Evolutionary conservation across 2,113 vertebrate genomes (phyloP).

Genomic region (Numida meleagris): DNA sequence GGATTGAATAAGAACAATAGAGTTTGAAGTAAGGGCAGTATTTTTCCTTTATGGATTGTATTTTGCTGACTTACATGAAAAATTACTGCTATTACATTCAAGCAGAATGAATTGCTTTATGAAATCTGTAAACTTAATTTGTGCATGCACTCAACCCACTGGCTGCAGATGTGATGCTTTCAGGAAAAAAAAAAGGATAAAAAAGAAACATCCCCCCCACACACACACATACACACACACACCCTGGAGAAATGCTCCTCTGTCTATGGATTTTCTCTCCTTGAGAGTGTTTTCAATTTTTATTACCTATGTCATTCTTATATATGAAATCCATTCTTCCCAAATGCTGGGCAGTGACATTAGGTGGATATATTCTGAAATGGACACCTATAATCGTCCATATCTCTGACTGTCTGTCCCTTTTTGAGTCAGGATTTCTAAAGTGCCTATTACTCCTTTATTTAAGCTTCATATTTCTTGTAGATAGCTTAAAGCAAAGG

Average conservation of each 20-base stretch:
- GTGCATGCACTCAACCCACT: constrained; percentile 59
- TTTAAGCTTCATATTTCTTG: constrained; percentile 33
- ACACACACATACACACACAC: not conserved
- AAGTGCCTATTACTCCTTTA: not conserved
- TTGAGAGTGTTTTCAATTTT: constrained; percentile 13
- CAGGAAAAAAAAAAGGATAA: constrained; percentile 31
- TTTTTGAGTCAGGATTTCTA: not conserved
- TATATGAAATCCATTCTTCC: not conserved
- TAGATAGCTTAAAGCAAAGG: not conserved
- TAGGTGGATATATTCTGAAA: constrained; percentile 34
- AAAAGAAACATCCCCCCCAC: not conserved
- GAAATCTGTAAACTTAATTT: constrained; percentile 79
- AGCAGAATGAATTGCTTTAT: constrained; percentile 74
- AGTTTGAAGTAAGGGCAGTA: constrained; percentile 65
- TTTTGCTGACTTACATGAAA: constrained; percentile 80
- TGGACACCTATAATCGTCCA: not conserved
- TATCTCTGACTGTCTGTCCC: not conserved
- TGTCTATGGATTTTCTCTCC: constrained; percentile 51
- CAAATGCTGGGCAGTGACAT: not conserved
- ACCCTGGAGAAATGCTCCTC: constrained; percentile 45
- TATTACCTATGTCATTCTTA: constrained; percentile 35
- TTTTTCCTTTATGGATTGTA: constrained; percentile 67
- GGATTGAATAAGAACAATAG: constrained; percentile 72
- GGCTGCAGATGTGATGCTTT: constrained; percentile 38
- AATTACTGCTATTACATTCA: constrained; percentile 76